These are phyloP conservation scores for Osmoderma eremita DNA, from an alignment of 2,888 invertebrate genomes.

Conservation along the genomic window DNA sequence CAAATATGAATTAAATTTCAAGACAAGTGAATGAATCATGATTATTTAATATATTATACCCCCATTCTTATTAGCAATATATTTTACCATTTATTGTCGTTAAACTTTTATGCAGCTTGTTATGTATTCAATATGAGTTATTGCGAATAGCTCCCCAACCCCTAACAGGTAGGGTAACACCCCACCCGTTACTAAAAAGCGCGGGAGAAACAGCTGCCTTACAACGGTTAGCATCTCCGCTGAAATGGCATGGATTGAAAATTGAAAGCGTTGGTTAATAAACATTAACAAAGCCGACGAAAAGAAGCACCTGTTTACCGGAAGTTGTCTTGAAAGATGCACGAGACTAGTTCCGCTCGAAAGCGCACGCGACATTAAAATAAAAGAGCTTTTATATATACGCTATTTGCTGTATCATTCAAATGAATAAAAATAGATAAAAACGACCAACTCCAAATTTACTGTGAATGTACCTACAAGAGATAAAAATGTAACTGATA, in stretches of 20 bases:
- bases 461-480: slow-evolving; percentile 19
- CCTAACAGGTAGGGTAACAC: slow-evolving; percentile 42
- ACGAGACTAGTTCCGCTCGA: slow-evolving; percentile 39
- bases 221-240: slow-evolving; percentile 29
- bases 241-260: slow-evolving; percentile 17
- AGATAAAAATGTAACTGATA: slow-evolving; percentile 34
- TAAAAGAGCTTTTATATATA: slow-evolving; percentile 18
- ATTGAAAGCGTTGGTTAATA: slow-evolving; percentile 21
- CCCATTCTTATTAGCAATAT: no score
- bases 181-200: slow-evolving; percentile 40
- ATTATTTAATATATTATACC: slow-evolving; percentile 7
- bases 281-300: slow-evolving; percentile 28
- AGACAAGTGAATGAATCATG: slow-evolving; percentile 41
- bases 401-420: not conserved
- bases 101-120: not conserved
- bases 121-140: slow-evolving; percentile 23
- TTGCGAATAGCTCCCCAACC: slow-evolving; percentile 34
- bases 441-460: slow-evolving; percentile 24
- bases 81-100: slow-evolving; percentile 13
- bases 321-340: slow-evolving; percentile 42
- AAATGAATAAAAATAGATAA: slow-evolving; percentile 10
- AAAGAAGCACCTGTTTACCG: slow-evolving; percentile 47
- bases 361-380: slow-evolving; percentile 31
- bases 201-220: slow-evolving; percentile 43
- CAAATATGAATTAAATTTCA: no score